Evolutionary conservation across 2,797 vertebrate species (phyloP).

Genomic region (Scomberomorus guttatus): DNA sequence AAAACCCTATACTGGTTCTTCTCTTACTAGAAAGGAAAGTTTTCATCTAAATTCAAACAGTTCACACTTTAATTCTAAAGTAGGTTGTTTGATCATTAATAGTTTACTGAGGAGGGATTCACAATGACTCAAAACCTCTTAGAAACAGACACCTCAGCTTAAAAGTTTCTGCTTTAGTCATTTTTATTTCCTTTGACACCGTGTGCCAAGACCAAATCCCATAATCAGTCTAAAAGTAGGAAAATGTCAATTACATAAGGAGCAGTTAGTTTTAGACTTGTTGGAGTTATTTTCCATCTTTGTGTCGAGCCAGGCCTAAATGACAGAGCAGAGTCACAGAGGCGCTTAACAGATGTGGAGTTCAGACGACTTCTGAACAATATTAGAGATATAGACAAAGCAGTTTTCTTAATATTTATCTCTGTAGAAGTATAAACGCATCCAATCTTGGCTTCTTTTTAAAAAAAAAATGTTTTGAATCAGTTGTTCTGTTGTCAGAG

Average conservation of each 20-base stretch:
- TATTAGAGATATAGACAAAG: neutral
- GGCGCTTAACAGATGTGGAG: neutral
- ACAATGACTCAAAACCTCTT: slow-evolving; percentile 21
- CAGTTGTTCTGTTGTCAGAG: neutral
- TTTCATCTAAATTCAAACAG: neutral
- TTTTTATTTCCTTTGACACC: slow-evolving; percentile 22
- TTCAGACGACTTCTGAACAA: neutral
- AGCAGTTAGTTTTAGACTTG: neutral
- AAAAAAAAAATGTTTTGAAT: neutral
- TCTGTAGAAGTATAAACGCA: neutral
- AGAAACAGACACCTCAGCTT: slow-evolving; percentile 12
- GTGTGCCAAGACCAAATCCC: slow-evolving; percentile 1
- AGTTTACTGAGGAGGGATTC: slow-evolving; percentile 10
- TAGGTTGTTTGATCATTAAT: neutral
- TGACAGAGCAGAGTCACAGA: neutral
- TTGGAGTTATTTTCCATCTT: neutral
- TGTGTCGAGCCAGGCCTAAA: neutral
- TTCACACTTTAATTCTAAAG: neutral
- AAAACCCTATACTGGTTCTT: too few relatives aligned
- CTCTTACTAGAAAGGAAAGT: too few relatives aligned
- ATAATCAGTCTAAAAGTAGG: slow-evolving; percentile 17
- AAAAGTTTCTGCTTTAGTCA: slow-evolving; percentile 9
- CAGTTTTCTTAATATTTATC: neutral
- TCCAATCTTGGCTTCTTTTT: too few relatives aligned
- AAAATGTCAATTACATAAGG: slow-evolving; percentile 3